These are phyloP conservation scores for Mohoua ochrocephala DNA, from an alignment of 2,113 vertebrate genomes.

Conservation along the genomic window DNA sequence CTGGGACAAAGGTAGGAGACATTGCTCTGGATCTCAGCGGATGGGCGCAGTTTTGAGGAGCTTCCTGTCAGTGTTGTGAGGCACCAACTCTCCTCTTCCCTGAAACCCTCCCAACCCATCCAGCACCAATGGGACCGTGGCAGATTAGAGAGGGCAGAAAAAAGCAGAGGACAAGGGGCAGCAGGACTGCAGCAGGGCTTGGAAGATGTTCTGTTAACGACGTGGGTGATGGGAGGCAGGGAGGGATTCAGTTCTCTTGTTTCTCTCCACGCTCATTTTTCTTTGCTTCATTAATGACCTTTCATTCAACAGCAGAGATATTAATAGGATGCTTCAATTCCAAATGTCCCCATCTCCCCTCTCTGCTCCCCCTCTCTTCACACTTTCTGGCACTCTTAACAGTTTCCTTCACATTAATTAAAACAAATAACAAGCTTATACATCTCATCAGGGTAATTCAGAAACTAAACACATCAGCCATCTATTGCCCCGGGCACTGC, in stretches of 20 bases:
- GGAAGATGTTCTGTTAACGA: neutral
- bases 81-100: neutral
- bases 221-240: neutral
- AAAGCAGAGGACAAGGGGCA: neutral
- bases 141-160: neutral
- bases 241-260: neutral
- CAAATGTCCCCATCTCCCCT: slow-evolving; percentile 3
- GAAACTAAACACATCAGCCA: neutral
- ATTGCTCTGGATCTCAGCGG: neutral
- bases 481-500: neutral
- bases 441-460: slow-evolving; percentile 7
- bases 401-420: slow-evolving; percentile 41
- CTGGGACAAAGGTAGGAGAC: neutral
- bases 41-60: neutral
- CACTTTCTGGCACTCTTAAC: neutral
- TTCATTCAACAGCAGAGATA: neutral
- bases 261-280: neutral
- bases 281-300: neutral
- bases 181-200: neutral
- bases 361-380: neutral
- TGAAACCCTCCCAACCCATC: neutral
- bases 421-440: slow-evolving; percentile 36
- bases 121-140: fast-evolving
- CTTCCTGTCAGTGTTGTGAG: fast-evolving
- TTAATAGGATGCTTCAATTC: slow-evolving; percentile 40